These are phyloP conservation scores for Astreopora myriophthalma DNA, from an alignment of 64 coral and sea anemone species.

Conservation along the genomic window DNA sequence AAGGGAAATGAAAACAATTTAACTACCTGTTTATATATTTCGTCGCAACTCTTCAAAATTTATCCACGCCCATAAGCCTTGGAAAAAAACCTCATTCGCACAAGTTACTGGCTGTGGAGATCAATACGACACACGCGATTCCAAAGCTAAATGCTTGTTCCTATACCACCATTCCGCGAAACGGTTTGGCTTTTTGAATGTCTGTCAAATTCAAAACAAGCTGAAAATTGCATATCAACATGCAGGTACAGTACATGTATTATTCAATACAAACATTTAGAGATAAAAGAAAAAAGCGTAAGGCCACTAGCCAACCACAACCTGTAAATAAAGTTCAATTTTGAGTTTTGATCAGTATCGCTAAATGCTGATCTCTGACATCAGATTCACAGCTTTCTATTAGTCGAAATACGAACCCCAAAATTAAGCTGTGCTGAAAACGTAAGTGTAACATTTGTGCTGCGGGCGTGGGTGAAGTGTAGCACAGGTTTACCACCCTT, in stretches of 20 bases:
- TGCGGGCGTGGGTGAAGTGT: too few species aligned
- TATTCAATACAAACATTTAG: constrained; percentile 29
- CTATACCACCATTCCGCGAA: not conserved
- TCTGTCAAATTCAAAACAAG: not conserved
- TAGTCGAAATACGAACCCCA: too few species aligned
- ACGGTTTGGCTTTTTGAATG: not conserved
- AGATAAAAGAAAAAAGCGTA: not conserved
- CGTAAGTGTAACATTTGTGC: too few species aligned
- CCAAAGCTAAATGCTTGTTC: too few species aligned
- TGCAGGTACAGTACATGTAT: constrained; percentile 41
- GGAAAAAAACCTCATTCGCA: not conserved
- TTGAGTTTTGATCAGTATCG: not conserved
- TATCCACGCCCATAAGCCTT: not conserved
- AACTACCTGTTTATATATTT: not conserved
- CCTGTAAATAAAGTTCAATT: not conserved
- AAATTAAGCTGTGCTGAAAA: too few species aligned
- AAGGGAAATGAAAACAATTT: not conserved
- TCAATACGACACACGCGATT: not conserved
- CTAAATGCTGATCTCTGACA: too few species aligned
- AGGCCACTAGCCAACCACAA: constrained; percentile 17
- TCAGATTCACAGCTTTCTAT: not conserved
- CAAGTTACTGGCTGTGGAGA: too few species aligned
- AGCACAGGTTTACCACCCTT: too few species aligned
- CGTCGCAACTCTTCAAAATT: not conserved
- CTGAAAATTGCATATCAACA: not conserved